Conservation (phyloP, 2,113 vertebrate genomes). For the Myxocyprinus asiaticus region DNA sequence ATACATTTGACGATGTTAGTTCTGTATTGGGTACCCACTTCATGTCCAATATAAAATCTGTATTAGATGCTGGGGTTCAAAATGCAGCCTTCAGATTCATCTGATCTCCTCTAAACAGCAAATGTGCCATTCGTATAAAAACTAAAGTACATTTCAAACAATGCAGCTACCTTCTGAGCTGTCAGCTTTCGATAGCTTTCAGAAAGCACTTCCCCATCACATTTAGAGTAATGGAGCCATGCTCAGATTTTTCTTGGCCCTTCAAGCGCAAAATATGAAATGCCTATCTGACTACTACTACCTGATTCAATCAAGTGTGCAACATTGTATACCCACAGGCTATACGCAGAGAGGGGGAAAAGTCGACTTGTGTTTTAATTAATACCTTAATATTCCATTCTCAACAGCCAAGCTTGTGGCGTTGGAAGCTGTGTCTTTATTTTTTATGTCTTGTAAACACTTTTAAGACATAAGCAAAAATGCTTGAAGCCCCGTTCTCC, state of each 20-base stretch:
- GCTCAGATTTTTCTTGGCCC: constrained; percentile 87
- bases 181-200: constrained; percentile 71
- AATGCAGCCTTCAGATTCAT: background rate
- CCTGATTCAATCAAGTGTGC: constrained; percentile 98
- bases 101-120: constrained; percentile 4
- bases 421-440: constrained; percentile 71
- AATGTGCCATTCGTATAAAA: constrained; percentile 37
- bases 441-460: constrained; percentile 89
- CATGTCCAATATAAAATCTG: too few species aligned
- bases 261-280: constrained; percentile 91
- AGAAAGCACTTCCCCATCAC: constrained; percentile 71
- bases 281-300: constrained; percentile 82
- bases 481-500: constrained; percentile 65
- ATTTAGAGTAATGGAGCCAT: constrained; percentile 81
- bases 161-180: constrained; percentile 57
- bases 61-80: too few species aligned
- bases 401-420: constrained; percentile 87
- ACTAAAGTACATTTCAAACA: constrained; percentile 60
- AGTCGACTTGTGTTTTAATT: constrained; percentile 97
- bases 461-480: constrained; percentile 82
- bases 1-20: too few species aligned
- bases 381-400: constrained; percentile 88
- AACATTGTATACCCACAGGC: constrained; percentile 93
- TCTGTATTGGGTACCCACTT: too few species aligned
- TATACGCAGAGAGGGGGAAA: constrained; percentile 72